Percentiles rank a stretch among this genome's conserved stretches.
These are phyloP conservation scores for Camelus bactrianus DNA, from an alignment of 2,113 vertebrate genomes.

Conservation along the genomic window DNA sequence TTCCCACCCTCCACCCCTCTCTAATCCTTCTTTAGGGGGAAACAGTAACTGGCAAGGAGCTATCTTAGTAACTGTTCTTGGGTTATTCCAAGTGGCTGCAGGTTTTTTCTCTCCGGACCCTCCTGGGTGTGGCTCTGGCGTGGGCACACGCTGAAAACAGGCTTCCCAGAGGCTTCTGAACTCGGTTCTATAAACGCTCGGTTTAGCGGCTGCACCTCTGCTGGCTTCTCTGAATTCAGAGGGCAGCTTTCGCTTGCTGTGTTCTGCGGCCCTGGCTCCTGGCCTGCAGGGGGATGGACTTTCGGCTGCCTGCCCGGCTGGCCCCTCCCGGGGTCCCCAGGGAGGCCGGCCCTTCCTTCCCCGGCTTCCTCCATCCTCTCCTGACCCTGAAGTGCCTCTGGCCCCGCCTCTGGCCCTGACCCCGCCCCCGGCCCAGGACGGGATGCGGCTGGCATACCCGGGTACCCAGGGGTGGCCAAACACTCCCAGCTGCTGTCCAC, in stretches of 20 bases:
- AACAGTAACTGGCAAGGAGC: not conserved
- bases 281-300: not conserved
- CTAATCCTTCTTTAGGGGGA: not conserved
- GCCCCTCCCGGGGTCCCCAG: not conserved
- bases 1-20: too few relatives aligned
- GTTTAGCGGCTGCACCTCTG: not conserved
- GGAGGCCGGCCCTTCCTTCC: conserved; percentile 61
- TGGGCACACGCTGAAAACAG: accelerated
- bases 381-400: conserved; percentile 7
- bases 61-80: not conserved
- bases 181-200: not conserved
- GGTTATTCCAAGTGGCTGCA: accelerated
- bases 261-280: not conserved
- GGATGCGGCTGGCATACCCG: not conserved
- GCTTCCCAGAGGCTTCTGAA: not conserved
- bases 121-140: not conserved
- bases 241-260: not conserved
- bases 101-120: not conserved
- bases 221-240: not conserved
- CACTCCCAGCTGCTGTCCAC: not conserved
- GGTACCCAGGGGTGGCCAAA: not conserved
- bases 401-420: not conserved
- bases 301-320: not conserved
- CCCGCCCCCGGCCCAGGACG: not conserved
- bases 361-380: conserved; percentile 9